phyloP scores from a whole-genome alignment of 2,888 invertebrate species.

The Lasioglossum zephyrum region DNA sequence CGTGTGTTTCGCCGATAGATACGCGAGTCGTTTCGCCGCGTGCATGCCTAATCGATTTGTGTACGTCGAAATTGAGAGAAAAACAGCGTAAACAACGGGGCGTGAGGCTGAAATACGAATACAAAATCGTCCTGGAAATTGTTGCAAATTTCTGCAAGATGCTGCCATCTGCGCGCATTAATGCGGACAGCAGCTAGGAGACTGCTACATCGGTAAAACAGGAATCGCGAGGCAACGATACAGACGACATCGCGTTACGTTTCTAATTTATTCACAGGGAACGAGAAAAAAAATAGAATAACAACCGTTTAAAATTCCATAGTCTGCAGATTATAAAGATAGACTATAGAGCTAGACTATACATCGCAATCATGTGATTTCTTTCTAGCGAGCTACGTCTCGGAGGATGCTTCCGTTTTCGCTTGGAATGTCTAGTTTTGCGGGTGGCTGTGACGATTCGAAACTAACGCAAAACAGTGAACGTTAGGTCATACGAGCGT shows the following conservation, averaged over 20 bases:
- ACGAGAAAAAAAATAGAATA: neutral
- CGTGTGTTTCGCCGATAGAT: neutral
- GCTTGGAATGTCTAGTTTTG: neutral
- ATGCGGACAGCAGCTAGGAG: slow-evolving; percentile 39
- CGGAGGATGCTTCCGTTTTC: neutral
- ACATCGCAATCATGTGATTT: neutral
- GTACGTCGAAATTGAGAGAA: neutral
- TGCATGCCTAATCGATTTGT: too few species aligned
- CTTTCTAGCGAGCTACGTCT: neutral
- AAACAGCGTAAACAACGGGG: neutral
- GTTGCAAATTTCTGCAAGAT: slow-evolving; percentile 64
- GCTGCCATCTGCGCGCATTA: slow-evolving; percentile 76
- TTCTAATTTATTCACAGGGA: neutral
- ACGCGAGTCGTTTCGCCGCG: neutral
- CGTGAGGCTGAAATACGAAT: neutral
- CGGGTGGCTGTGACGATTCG: neutral
- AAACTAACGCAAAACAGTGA: slow-evolving; percentile 72
- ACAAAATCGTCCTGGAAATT: slow-evolving; percentile 6
- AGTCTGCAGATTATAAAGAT: neutral
- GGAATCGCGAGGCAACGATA: slow-evolving; percentile 48
- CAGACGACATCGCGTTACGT: slow-evolving; percentile 6
- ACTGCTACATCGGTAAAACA: slow-evolving; percentile 73
- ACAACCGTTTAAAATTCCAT: neutral
- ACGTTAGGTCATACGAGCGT: slow-evolving; percentile 74
- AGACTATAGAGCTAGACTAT: neutral